phyloP scores from a whole-genome alignment of 2,888 invertebrate genomes.

The Mythimna impura region DNA sequence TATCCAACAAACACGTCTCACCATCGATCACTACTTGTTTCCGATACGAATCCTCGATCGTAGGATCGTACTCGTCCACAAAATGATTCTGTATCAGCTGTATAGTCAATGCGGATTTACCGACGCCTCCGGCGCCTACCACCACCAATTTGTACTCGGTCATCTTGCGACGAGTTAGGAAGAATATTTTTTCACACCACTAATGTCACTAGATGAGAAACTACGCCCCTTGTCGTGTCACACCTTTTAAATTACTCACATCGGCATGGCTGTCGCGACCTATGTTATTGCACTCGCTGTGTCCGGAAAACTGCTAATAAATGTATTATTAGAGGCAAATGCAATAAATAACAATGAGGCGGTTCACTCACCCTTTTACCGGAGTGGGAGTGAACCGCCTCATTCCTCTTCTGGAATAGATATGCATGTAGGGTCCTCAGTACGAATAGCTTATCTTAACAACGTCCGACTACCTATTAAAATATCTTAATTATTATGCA shows the following conservation, averaged over 20 bases:
- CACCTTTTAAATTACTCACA: conserved; percentile 89
- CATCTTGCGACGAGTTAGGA: conserved; percentile 92
- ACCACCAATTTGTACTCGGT: conserved; percentile 99
- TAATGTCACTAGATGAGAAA: conserved; percentile 84
- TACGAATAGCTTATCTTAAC: too few species aligned
- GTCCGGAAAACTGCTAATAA: conserved; percentile 88
- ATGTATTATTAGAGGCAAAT: conserved; percentile 88
- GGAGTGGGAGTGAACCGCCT: conserved; percentile 72
- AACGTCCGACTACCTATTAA: too few species aligned
- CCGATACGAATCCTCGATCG: conserved; percentile 99
- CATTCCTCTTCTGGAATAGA: too few species aligned
- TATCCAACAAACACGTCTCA: conserved; percentile 99
- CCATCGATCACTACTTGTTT: conserved; percentile 98
- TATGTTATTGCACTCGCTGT: conserved; percentile 87
- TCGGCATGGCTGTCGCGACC: conserved; percentile 87
- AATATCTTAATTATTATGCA: too few species aligned
- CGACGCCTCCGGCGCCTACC: conserved; percentile 99
- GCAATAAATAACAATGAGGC: conserved; percentile 90
- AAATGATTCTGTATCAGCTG: conserved; percentile 99
- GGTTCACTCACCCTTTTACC: conserved; percentile 88
- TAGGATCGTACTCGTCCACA: conserved; percentile 99
- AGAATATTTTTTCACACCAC: conserved; percentile 86
- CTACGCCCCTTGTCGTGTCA: conserved; percentile 85
- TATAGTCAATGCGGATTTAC: conserved; percentile 99
- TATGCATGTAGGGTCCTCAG: too few species aligned